Evolutionary conservation across 2,888 invertebrate species (phyloP).

Genomic region (Teinopalpus imperialis): DNA sequence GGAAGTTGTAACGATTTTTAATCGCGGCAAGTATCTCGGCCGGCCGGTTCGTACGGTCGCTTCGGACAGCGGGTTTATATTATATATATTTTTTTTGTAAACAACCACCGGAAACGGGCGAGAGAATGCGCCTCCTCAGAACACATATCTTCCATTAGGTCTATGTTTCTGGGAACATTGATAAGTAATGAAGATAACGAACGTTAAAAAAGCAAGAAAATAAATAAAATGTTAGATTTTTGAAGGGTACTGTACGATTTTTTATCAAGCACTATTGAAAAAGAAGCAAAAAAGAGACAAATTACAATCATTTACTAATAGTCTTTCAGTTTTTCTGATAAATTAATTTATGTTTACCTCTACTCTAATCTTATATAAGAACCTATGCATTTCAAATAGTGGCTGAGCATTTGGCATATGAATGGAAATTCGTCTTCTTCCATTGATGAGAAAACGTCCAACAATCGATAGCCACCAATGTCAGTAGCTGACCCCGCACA

Average conservation of each 20-base stretch:
- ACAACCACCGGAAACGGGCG: constrained; percentile 77
- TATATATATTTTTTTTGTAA: constrained; percentile 65
- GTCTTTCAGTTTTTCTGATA: no score
- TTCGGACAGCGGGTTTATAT: constrained; percentile 67
- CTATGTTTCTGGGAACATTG: constrained; percentile 65
- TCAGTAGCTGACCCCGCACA: constrained; percentile 52
- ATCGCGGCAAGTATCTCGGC: constrained; percentile 76
- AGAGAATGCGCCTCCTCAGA: constrained; percentile 66
- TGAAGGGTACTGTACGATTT: not conserved
- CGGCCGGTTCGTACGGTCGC: constrained; percentile 62
- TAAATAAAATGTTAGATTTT: constrained; percentile 13
- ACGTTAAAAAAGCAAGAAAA: no score
- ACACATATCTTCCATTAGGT: constrained; percentile 78
- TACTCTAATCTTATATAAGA: no score
- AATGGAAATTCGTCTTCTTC: not conserved
- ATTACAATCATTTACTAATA: no score
- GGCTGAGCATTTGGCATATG: no score
- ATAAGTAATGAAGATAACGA: constrained; percentile 64
- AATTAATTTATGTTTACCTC: no score
- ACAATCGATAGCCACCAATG: constrained; percentile 41
- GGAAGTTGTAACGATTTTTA: constrained; percentile 82
- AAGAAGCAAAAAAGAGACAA: no score
- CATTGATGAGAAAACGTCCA: constrained; percentile 19
- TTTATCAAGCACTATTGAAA: not conserved
- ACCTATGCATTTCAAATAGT: no score